phyloP scores from a whole-genome alignment of 1,140 invertebrate genomes.

The Drosophila orosa region DNA sequence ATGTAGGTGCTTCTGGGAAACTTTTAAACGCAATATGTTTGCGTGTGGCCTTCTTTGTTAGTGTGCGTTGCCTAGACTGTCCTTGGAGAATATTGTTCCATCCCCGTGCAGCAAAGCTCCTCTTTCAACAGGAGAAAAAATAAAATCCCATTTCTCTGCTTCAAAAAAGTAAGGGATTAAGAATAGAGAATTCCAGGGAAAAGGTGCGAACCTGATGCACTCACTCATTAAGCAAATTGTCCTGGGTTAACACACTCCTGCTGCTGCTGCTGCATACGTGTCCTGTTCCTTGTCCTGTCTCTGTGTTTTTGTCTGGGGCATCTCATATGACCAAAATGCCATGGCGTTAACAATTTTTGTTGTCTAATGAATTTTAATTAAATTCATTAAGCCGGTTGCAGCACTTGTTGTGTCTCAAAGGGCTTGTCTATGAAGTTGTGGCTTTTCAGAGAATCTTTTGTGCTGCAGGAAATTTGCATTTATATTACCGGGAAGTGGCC shows the following conservation, averaged over 20 bases:
- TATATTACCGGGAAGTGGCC: background rate
- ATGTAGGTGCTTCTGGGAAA: slow-evolving; percentile 17
- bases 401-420: slow-evolving; percentile 9
- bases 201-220: slow-evolving; percentile 20
- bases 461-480: slow-evolving; percentile 26
- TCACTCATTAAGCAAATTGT: slow-evolving; percentile 77
- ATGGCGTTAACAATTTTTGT: slow-evolving; percentile 32
- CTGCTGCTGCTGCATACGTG: slow-evolving; percentile 38
- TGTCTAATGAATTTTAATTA: slow-evolving; percentile 74
- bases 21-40: slow-evolving; percentile 22
- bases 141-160: slow-evolving; percentile 19
- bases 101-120: slow-evolving; percentile 3
- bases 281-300: slow-evolving; percentile 9
- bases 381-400: slow-evolving; percentile 65
- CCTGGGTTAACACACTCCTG: slow-evolving; percentile 48
- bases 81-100: slow-evolving; percentile 19
- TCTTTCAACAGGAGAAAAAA: slow-evolving; percentile 20
- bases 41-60: slow-evolving; percentile 1
- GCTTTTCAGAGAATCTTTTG: background rate
- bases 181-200: background rate
- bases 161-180: slow-evolving; percentile 6
- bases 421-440: slow-evolving; percentile 5
- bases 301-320: slow-evolving; percentile 13
- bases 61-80: slow-evolving; percentile 15
- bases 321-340: slow-evolving; percentile 39